A percentile compares a stretch with the other conserved stretches of the same genome.
phyloP scores from a whole-genome alignment of 2,113 vertebrate species.

The Cebidichthys violaceus region DNA sequence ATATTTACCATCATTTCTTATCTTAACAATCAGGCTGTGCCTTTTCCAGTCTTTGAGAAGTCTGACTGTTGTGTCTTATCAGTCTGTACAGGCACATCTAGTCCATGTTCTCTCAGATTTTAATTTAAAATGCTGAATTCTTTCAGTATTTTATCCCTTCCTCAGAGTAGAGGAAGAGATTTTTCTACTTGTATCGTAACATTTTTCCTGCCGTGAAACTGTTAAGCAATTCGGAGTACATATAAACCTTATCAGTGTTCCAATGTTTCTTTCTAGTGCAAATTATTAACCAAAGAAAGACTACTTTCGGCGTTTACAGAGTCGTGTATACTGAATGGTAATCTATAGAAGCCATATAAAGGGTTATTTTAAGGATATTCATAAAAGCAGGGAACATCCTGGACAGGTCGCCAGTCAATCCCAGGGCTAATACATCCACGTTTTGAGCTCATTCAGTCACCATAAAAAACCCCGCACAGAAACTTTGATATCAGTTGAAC shows the following conservation, averaged over 20 bases:
- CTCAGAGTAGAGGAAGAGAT: not conserved
- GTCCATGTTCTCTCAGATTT: not conserved
- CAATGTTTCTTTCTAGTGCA: constrained; percentile 24
- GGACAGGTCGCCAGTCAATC: not conserved
- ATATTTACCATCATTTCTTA: constrained; percentile 6
- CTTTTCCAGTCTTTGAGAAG: constrained; percentile 29
- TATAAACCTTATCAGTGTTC: constrained; percentile 52
- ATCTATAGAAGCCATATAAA: not conserved
- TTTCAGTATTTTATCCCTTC: too few relatives aligned
- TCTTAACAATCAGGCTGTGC: constrained; percentile 3
- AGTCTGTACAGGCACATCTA: not conserved
- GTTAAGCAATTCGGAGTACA: not conserved
- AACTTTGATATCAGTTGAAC: not conserved
- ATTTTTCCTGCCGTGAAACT: not conserved
- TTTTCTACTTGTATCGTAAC: not conserved
- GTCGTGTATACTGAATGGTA: not conserved
- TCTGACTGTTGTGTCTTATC: constrained; percentile 13
- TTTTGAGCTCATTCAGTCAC: not conserved
- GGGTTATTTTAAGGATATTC: not conserved
- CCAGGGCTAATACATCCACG: not conserved
- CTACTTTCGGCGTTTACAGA: not conserved
- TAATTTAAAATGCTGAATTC: not conserved
- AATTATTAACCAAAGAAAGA: constrained; percentile 56
- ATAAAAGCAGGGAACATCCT: not conserved
- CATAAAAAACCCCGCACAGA: not conserved